Evolutionary conservation across 37 sponge, comb jelly and placozoan species (phyloP).

Genomic region (Cliona cf. orientalis): DNA sequence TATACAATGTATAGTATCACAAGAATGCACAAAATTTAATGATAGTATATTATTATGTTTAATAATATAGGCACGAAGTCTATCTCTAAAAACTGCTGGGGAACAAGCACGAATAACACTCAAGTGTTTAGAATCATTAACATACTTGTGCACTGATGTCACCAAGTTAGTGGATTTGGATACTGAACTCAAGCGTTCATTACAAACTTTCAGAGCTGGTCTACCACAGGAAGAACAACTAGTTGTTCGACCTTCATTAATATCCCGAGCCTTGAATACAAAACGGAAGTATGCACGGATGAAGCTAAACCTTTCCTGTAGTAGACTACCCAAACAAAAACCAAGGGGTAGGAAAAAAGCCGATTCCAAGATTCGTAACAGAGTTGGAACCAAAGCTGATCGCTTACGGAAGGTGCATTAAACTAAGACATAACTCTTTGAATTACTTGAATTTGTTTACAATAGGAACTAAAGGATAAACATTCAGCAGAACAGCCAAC

Average conservation of each 20-base stretch:
- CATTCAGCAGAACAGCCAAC: background rate
- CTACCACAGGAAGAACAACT: constrained; percentile 19
- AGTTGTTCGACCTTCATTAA: background rate
- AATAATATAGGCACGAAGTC: background rate
- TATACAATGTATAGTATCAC: constrained; percentile 3
- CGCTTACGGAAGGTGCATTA: constrained; percentile 6
- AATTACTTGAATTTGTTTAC: background rate
- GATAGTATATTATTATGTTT: background rate
- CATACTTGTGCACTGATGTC: background rate
- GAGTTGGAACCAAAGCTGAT: constrained; percentile 22
- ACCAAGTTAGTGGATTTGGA: background rate
- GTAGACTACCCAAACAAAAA: background rate
- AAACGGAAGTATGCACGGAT: constrained; percentile 13
- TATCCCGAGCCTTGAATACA: background rate
- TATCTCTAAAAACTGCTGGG: constrained; percentile 9
- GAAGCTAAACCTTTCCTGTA: background rate
- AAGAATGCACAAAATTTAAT: background rate
- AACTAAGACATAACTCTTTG: background rate
- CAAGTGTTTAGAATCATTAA: background rate
- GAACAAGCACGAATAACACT: constrained; percentile 2
- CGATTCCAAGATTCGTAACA: constrained; percentile 1
- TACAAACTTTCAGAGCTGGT: background rate
- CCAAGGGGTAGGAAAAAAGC: background rate
- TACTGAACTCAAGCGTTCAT: background rate
- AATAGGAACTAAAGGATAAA: background rate